phyloP scores from a whole-genome alignment of 2,113 vertebrate species.

The Anguilla japonica region DNA sequence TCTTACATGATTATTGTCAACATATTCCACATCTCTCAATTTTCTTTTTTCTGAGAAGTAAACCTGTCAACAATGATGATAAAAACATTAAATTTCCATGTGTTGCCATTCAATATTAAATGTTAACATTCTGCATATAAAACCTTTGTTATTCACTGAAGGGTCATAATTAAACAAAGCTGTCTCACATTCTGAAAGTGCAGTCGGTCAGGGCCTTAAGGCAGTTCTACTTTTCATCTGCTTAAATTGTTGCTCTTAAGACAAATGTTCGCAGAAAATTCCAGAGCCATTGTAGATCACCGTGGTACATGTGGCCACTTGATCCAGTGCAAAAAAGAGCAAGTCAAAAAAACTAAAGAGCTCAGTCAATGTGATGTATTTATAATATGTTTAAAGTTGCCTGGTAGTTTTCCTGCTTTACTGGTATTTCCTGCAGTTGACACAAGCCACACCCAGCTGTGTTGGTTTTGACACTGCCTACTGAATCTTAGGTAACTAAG shows the following conservation, averaged over 20 bases:
- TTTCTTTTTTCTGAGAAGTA: too few relatives aligned
- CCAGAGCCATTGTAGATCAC: neutral
- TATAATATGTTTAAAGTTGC: neutral
- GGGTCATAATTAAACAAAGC: neutral
- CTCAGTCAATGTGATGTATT: neutral
- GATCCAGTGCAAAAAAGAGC: neutral
- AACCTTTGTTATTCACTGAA: neutral
- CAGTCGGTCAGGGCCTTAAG: neutral
- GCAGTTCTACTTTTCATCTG: neutral
- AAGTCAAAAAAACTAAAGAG: neutral
- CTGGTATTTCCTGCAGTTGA: constrained; percentile 17
- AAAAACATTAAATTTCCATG: too few relatives aligned
- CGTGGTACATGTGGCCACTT: neutral
- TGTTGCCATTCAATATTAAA: neutral
- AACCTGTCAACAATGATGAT: too few relatives aligned
- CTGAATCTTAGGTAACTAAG: neutral
- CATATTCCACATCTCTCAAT: too few relatives aligned
- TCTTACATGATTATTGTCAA: too few relatives aligned
- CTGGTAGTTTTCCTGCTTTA: neutral
- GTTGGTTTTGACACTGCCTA: neutral
- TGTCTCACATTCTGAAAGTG: neutral
- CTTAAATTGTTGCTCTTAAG: neutral
- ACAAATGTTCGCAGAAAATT: neutral
- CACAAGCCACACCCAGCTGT: neutral
- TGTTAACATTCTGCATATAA: too few relatives aligned